These are phyloP conservation scores for Sinocyclocheilus maitianheensis DNA, from an alignment of 2,113 vertebrate genomes.

Conservation along the genomic window DNA sequence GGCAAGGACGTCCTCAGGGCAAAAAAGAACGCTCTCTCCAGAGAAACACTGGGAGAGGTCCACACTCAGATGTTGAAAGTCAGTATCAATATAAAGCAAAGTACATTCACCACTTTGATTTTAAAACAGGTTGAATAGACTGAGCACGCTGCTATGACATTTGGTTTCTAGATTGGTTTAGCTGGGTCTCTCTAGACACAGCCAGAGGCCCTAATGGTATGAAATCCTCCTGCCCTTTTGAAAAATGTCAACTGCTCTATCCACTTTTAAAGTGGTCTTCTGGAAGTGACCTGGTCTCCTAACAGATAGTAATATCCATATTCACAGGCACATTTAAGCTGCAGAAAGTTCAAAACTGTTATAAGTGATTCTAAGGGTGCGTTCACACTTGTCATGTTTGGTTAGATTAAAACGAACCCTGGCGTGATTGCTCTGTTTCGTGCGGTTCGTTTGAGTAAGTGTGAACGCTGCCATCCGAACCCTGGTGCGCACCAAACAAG, in stretches of 20 bases:
- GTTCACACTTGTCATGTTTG: no score
- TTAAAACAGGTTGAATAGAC: slow-evolving; percentile 35
- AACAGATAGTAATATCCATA: slow-evolving; percentile 74
- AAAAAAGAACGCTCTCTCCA: slow-evolving; percentile 39
- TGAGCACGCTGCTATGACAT: slow-evolving; percentile 27
- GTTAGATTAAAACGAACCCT: no score
- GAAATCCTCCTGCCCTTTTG: slow-evolving; percentile 46
- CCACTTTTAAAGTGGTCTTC: slow-evolving; percentile 46
- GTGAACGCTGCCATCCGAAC: no score
- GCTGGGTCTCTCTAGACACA: slow-evolving; percentile 39
- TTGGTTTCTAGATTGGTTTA: slow-evolving; percentile 44
- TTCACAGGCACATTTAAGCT: slow-evolving; percentile 78
- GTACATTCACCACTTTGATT: slow-evolving; percentile 25
- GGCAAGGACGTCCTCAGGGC: slow-evolving; percentile 76
- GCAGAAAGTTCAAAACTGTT: slow-evolving; percentile 1
- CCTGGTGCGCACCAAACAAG: no score
- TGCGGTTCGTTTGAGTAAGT: no score
- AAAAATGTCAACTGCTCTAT: slow-evolving; percentile 45
- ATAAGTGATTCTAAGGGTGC: not conserved
- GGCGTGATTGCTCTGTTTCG: no score
- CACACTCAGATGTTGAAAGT: slow-evolving; percentile 21
- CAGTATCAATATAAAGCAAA: slow-evolving; percentile 28
- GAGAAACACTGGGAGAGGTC: slow-evolving; percentile 39
- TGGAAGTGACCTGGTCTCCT: slow-evolving; percentile 72
- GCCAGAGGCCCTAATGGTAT: slow-evolving; percentile 39